Percentiles rank a stretch among this genome's conserved stretches.
Conservation (phyloP, 2,888 invertebrate genomes). For the Xestobium rufovillosum region DNA sequence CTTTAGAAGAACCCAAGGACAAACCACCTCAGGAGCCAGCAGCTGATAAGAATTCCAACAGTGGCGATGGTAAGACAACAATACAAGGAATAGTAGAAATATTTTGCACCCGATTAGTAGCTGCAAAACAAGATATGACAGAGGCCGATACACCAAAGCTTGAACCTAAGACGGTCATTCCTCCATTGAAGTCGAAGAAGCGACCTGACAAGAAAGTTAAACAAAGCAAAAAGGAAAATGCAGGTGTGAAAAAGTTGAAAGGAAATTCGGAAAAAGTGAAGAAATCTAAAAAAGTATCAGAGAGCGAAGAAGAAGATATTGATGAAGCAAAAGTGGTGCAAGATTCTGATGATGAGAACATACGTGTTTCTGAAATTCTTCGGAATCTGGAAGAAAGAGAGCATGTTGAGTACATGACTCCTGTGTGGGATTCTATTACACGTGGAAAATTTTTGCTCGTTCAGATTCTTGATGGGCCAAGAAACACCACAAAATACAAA, state of each 20-base stretch:
- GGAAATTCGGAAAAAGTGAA: constrained; percentile 4
- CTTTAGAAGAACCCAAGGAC: no score
- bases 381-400: constrained; percentile 4
- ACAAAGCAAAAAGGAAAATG: not conserved
- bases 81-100: no score
- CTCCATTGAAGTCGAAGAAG: constrained; percentile 3
- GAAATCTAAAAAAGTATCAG: constrained; percentile 3
- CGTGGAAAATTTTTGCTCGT: constrained; percentile 4
- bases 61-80: no score
- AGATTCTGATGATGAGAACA: constrained; percentile 7
- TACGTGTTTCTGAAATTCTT: constrained; percentile 5
- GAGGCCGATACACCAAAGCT: not conserved
- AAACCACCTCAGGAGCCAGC: no score
- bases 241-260: not conserved
- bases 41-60: no score
- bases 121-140: no score
- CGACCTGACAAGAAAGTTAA: not conserved
- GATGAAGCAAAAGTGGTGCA: no score
- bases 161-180: constrained; percentile 1
- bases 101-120: no score
- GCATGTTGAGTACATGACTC: not conserved
- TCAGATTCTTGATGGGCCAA: constrained; percentile 2
- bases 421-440: not conserved
- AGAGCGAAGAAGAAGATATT: constrained; percentile 2
- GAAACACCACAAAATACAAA: constrained; percentile 1